phyloP scores from a whole-genome alignment of 2,888 invertebrate species.

The Meiosimyza decipiens region DNA sequence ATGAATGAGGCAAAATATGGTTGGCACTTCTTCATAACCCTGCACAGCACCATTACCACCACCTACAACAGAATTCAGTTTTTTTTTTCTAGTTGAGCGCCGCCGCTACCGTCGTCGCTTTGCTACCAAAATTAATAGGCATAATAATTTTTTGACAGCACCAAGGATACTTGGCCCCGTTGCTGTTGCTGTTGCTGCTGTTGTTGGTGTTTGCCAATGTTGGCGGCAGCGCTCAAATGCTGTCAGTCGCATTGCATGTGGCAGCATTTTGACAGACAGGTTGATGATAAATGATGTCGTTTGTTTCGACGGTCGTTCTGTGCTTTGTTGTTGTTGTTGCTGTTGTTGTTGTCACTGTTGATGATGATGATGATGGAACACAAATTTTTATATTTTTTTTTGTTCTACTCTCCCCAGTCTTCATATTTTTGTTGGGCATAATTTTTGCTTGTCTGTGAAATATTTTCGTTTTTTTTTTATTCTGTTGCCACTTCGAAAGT shows the following conservation, averaged over 20 bases:
- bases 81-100: constrained; percentile 18
- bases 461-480: not conserved
- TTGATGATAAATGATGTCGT: constrained; percentile 66
- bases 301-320: constrained; percentile 2
- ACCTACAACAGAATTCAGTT: not conserved
- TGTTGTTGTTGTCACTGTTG: constrained; percentile 9
- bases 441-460: constrained; percentile 1
- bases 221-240: constrained; percentile 8
- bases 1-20: constrained; percentile 61
- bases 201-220: not conserved
- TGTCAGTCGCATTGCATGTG: constrained; percentile 5
- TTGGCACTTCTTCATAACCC: not conserved
- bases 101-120: constrained; percentile 13
- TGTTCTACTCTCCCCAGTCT: not conserved
- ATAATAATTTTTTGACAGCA: constrained; percentile 65
- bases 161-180: constrained; percentile 57
- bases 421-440: constrained; percentile 2
- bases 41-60: not conserved
- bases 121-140: constrained; percentile 58
- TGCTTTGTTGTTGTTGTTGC: not conserved
- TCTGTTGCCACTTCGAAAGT: not conserved
- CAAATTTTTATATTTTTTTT: not conserved
- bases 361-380: constrained; percentile 21
- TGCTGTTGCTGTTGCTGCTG: constrained; percentile 7
- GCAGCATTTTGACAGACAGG: constrained; percentile 49